Conservation (phyloP, 1,140 invertebrate species). For the Nasonia giraulti region DNA sequence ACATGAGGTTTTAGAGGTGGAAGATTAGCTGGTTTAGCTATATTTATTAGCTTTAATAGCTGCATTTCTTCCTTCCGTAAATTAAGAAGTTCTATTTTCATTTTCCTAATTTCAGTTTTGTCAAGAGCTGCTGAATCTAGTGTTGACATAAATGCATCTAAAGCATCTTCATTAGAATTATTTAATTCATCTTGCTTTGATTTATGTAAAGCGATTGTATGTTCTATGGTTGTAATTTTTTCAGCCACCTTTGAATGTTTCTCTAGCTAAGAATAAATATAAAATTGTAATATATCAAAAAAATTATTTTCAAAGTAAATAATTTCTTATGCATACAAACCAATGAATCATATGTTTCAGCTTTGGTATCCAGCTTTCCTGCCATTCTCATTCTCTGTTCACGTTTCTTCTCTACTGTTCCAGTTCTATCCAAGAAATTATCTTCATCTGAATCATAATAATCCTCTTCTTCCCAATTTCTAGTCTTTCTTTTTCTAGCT, state of each 20-base stretch:
- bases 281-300: constrained; percentile 30
- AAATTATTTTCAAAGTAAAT: constrained; percentile 15
- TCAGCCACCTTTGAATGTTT: constrained; percentile 79
- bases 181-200: constrained; percentile 63
- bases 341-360: constrained; percentile 88
- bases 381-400: constrained; percentile 83
- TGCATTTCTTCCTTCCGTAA: constrained; percentile 82
- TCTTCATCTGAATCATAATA: constrained; percentile 99
- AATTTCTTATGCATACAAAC: constrained; percentile 60
- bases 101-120: constrained; percentile 70
- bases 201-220: constrained; percentile 71
- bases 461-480: constrained; percentile 91
- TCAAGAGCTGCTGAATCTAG: constrained; percentile 72
- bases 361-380: constrained; percentile 76
- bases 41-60: constrained; percentile 82
- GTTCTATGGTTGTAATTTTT: constrained; percentile 78
- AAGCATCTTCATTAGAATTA: constrained; percentile 75
- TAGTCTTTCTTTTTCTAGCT: constrained; percentile 81
- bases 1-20: constrained; percentile 72
- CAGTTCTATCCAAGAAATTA: constrained; percentile 95
- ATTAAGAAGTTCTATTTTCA: constrained; percentile 77
- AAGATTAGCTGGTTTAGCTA: constrained; percentile 84
- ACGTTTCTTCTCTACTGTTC: constrained; percentile 92
- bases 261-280: constrained; percentile 75
- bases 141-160: constrained; percentile 85